Conservation (phyloP, 2,888 invertebrate species). For the Galerucella calmariensis region DNA sequence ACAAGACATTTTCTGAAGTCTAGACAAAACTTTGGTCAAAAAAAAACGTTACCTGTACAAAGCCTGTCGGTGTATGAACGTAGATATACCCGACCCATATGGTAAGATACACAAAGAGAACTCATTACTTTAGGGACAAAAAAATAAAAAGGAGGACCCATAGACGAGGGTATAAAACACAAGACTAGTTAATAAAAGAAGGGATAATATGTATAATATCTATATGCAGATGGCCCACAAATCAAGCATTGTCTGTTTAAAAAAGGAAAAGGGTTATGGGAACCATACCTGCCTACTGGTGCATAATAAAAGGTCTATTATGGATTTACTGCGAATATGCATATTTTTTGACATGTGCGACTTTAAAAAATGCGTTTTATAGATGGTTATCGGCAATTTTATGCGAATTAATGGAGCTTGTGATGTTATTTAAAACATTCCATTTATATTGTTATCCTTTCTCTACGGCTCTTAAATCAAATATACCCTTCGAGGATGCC, state of each 20-base stretch:
- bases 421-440: constrained; percentile 62
- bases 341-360: constrained; percentile 58
- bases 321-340: constrained; percentile 59
- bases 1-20: neutral
- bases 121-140: constrained; percentile 54
- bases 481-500: constrained; percentile 42
- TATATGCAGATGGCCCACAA: constrained; percentile 63
- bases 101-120: constrained; percentile 45
- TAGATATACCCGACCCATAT: constrained; percentile 33
- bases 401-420: constrained; percentile 64
- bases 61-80: constrained; percentile 21
- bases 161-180: constrained; percentile 47
- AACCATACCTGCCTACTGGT: constrained; percentile 62
- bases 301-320: constrained; percentile 61
- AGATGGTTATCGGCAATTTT: constrained; percentile 59
- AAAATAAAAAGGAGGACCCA: constrained; percentile 46
- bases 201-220: constrained; percentile 43
- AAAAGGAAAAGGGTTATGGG: constrained; percentile 56
- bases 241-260: constrained; percentile 61
- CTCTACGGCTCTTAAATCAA: constrained; percentile 51
- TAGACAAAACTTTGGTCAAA: constrained; percentile 23
- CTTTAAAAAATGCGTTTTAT: constrained; percentile 46
- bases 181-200: constrained; percentile 42
- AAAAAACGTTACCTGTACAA: constrained; percentile 41
- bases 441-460: constrained; percentile 53